Conservation (phyloP, 2,888 invertebrate genomes). For the Carpatolechia fugitivella region DNA sequence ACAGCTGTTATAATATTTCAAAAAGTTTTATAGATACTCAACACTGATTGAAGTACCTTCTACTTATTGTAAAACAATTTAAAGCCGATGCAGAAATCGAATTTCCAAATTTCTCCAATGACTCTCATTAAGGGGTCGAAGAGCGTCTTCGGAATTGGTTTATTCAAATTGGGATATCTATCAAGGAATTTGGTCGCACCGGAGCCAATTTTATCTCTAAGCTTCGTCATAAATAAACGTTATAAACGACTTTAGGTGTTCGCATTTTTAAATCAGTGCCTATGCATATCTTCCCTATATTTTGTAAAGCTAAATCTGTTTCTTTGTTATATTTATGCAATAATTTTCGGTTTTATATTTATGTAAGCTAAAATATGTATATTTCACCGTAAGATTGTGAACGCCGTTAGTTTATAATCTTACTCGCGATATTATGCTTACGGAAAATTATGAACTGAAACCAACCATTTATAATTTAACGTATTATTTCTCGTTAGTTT, state of each 20-base stretch:
- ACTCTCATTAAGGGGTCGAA: neutral
- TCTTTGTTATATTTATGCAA: neutral
- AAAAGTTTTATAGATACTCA: no score
- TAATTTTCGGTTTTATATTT: no score
- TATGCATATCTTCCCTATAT: neutral
- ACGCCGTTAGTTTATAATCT: no score
- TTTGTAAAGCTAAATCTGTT: neutral
- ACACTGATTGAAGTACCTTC: no score
- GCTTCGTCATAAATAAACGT: slow-evolving; percentile 6
- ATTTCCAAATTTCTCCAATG: neutral
- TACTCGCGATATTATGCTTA: no score
- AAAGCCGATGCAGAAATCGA: neutral
- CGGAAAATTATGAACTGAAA: no score
- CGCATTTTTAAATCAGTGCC: neutral
- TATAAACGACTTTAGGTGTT: slow-evolving; percentile 4
- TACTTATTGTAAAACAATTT: neutral
- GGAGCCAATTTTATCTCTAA: slow-evolving; percentile 4
- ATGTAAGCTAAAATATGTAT: no score
- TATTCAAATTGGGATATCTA: slow-evolving; percentile 8
- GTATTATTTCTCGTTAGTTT: no score
- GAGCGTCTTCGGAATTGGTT: slow-evolving; percentile 2
- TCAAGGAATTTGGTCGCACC: slow-evolving; percentile 7
- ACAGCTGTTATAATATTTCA: no score
- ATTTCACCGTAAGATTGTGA: no score
- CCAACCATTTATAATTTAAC: no score